Conservation (phyloP, 1,140 invertebrate species). For the Procambarus virginalis region DNA sequence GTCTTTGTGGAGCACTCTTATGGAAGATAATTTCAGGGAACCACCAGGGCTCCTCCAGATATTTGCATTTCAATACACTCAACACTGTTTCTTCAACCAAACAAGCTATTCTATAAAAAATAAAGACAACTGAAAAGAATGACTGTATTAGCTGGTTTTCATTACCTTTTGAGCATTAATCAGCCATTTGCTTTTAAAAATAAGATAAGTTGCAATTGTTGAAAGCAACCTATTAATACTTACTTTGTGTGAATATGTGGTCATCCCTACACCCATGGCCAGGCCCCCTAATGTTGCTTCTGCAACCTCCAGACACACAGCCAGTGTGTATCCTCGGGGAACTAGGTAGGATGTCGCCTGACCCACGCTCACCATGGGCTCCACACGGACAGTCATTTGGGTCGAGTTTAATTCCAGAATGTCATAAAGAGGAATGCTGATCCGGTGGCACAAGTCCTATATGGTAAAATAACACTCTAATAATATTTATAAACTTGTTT, state of each 20-base stretch:
- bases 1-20: too few species aligned
- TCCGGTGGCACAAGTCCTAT: constrained; percentile 78
- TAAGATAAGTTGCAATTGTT: background rate
- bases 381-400: constrained; percentile 76
- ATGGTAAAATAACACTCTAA: background rate
- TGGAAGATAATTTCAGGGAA: too few species aligned
- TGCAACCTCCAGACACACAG: constrained; percentile 78
- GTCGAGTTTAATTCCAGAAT: constrained; percentile 76
- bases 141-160: too few species aligned
- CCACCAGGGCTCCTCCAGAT: too few species aligned
- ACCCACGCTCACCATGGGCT: constrained; percentile 77
- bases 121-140: too few species aligned
- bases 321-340: constrained; percentile 77
- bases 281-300: constrained; percentile 78
- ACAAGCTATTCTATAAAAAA: too few species aligned
- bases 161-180: too few species aligned
- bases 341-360: constrained; percentile 77
- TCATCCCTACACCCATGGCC: constrained; percentile 78
- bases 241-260: constrained; percentile 74
- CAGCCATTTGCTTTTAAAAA: too few species aligned
- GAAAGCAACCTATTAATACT: background rate
- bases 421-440: constrained; percentile 78
- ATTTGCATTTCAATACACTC: too few species aligned
- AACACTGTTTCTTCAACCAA: too few species aligned
- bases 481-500: too few species aligned